Base-by-base conservation (phyloP, 2,113 vertebrate species). In the Rhabdornis inornatus region DNA sequence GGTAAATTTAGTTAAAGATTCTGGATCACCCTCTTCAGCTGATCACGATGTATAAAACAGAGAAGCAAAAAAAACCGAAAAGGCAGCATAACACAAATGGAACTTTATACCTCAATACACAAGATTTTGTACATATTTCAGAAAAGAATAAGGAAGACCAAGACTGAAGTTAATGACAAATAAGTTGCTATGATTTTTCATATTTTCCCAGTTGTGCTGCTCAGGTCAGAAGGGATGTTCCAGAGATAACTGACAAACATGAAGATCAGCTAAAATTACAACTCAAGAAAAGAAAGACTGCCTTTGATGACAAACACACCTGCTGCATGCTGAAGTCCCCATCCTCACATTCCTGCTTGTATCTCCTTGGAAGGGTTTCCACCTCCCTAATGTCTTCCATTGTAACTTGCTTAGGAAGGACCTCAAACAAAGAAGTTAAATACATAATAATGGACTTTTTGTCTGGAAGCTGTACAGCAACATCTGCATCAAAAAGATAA, bases 381-480 rank as follows among this genome's bases (percentile, higher is more conserved):
- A 99, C 99, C 83, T 99, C 99, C 60, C 98, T 98, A 90, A 99
- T 99, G 40, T 99, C 99, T 82, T 99, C 99, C 98, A 99, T 98
- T 39, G 98, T 99, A 94, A 99, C 98, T 87, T 99, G 98, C 95
- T 99, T 99, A 95, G 99, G 99, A 82, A 99, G 98, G 85, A 99
- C 99, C 23, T 99, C 99, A 69, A 99, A 99, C 95, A 99, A 98
- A 23, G 99, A 99, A 2, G 99, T 99, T 97, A 99, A 98, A 86
- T 99, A 99, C 99, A 99, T 99, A 97, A 99, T 98, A 98, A 99
- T 99, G 89, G 99, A 99, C 97, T 99, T 99, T 96, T 99, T 99
- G 97, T 99, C 99, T 72, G 99, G 99, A 87, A 99, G 97, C 93
- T 98, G 99, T 64, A 99, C 99, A 12, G 99, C 99, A 96, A 99